Evolutionary conservation across 2,113 vertebrate species (phyloP).

Genomic region (Istiophorus platypterus): DNA sequence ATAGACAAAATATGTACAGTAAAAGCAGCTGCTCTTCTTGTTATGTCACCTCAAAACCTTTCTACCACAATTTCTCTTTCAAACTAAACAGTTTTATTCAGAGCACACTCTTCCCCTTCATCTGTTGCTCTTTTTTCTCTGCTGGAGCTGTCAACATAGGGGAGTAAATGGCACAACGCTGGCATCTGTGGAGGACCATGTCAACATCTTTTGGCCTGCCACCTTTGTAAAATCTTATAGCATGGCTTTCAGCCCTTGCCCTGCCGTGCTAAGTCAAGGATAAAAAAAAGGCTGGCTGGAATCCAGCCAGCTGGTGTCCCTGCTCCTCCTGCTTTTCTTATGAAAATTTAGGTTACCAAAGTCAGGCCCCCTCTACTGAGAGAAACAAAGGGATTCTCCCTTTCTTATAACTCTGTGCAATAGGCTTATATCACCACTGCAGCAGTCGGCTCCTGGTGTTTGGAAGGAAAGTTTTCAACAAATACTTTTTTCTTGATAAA

Average conservation of each 20-base stretch:
- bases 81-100: constrained; percentile 54
- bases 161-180: constrained; percentile 74
- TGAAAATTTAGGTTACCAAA: constrained; percentile 48
- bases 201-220: constrained; percentile 68
- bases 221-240: constrained; percentile 68
- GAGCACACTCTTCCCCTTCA: constrained; percentile 44
- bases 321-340: constrained; percentile 40
- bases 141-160: constrained; percentile 74
- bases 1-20: background rate
- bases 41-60: constrained; percentile 23
- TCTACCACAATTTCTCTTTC: constrained; percentile 4
- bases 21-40: constrained; percentile 5
- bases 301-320: constrained; percentile 42
- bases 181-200: constrained; percentile 70
- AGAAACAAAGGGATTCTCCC: constrained; percentile 57
- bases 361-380: constrained; percentile 6
- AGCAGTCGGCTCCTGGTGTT: background rate
- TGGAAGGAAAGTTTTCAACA: constrained; percentile 6
- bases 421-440: constrained; percentile 18
- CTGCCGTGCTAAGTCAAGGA: constrained; percentile 57
- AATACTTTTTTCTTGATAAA: constrained; percentile 7
- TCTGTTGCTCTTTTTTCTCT: constrained; percentile 45
- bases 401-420: constrained; percentile 19
- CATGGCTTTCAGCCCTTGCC: constrained; percentile 55
- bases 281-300: constrained; percentile 70